These are phyloP conservation scores for Chouioia cunea DNA, from an alignment of 2,888 invertebrate genomes.

Conservation along the genomic window DNA sequence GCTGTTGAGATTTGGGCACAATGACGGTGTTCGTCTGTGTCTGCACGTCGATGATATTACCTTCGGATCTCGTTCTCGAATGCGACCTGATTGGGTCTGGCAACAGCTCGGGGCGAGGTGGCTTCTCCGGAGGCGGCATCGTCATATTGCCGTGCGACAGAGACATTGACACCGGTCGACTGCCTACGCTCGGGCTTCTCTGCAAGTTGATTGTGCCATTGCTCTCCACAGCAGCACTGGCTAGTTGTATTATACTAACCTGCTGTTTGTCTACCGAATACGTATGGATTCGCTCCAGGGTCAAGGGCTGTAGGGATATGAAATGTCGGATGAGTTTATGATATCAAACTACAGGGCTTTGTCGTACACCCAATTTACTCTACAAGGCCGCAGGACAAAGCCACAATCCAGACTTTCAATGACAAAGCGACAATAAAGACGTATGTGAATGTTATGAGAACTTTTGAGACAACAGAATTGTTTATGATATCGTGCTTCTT, in stretches of 20 bases:
- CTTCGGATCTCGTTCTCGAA: constrained; percentile 72
- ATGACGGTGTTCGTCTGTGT: constrained; percentile 62
- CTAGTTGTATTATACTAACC: constrained; percentile 77
- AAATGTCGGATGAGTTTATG: constrained; percentile 33
- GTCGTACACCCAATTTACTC: too few species aligned
- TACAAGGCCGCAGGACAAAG: too few species aligned
- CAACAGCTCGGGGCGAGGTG: constrained; percentile 57
- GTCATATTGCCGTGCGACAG: constrained; percentile 54
- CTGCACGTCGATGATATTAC: constrained; percentile 73
- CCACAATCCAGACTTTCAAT: too few species aligned
- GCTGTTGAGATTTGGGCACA: constrained; percentile 57
- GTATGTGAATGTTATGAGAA: too few species aligned
- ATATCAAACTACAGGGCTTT: background rate
- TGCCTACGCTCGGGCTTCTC: constrained; percentile 67
- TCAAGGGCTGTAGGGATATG: constrained; percentile 60
- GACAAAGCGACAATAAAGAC: too few species aligned
- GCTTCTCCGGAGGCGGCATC: constrained; percentile 55
- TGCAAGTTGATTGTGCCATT: constrained; percentile 66
- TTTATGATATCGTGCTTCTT: too few species aligned
- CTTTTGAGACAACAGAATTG: too few species aligned
- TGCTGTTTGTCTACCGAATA: constrained; percentile 83
- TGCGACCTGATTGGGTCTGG: constrained; percentile 62
- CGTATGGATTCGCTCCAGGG: constrained; percentile 78
- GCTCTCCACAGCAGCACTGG: constrained; percentile 61
- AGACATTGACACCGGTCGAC: constrained; percentile 64